Percentiles rank a stretch among this genome's conserved stretches.
Conservation (phyloP, 2,797 vertebrate genomes). For the Chelidonichthys spinosus region DNA sequence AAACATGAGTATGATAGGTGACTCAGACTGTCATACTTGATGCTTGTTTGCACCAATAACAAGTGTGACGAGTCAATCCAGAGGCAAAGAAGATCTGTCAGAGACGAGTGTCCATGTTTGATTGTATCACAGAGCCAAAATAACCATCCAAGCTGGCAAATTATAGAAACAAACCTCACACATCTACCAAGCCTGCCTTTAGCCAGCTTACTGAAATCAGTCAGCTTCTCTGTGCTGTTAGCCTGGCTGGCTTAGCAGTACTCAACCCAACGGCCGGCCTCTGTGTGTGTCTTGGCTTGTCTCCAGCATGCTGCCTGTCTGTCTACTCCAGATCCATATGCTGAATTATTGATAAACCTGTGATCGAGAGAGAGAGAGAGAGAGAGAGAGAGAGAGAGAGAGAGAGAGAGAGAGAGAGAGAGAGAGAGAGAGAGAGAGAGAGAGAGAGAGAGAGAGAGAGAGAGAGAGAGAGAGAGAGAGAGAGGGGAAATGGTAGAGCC, state of each 20-base stretch:
- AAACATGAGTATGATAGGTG: too few relatives aligned
- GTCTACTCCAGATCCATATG: conserved; percentile 78
- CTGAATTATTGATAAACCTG: conserved; percentile 85
- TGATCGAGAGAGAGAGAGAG: conserved; percentile 53
- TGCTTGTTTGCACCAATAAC: too few relatives aligned
- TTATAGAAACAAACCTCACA: conserved; percentile 16
- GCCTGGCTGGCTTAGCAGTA: conserved; percentile 44
- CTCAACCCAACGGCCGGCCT: conserved; percentile 42
- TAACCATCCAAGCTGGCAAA: conserved; percentile 35
- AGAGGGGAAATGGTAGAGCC: not conserved
- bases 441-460: conserved; percentile 33
- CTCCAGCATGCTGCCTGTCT: conserved; percentile 73
- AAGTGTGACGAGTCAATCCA: conserved; percentile 19
- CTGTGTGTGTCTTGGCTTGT: conserved; percentile 44
- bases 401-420: too few relatives aligned
- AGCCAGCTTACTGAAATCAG: conserved; percentile 17
- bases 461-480: conserved; percentile 50
- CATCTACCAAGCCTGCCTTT: conserved; percentile 4
- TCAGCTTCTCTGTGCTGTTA: conserved; percentile 19
- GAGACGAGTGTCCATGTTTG: conserved; percentile 1
- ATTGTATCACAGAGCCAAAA: conserved; percentile 34
- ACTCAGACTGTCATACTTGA: too few relatives aligned
- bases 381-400: too few relatives aligned
- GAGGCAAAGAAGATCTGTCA: conserved; percentile 17
- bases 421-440: conserved; percentile 47